Conservation (phyloP, 2,888 invertebrate species). For the Amblyteles armatorius region DNA sequence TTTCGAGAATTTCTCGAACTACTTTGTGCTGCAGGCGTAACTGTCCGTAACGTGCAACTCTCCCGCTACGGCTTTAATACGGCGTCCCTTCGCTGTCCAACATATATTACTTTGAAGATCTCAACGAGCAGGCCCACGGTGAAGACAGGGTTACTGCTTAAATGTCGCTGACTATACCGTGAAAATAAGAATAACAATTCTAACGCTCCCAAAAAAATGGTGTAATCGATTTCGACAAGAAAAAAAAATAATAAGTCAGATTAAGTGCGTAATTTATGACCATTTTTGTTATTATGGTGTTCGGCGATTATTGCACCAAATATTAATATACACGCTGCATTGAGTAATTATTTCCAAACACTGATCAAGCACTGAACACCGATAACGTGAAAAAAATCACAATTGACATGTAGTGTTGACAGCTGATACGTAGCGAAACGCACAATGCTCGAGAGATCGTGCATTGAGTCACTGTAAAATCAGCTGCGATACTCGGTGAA, state of each 20-base stretch:
- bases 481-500: too few species aligned
- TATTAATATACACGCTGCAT: too few species aligned
- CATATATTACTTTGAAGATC: constrained; percentile 6
- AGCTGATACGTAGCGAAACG: too few species aligned
- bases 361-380: too few species aligned
- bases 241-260: background rate
- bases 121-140: background rate
- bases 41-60: constrained; percentile 24
- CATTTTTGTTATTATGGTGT: too few species aligned
- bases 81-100: background rate
- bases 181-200: background rate
- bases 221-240: background rate
- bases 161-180: background rate
- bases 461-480: too few species aligned
- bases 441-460: too few species aligned
- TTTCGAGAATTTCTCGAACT: constrained; percentile 51
- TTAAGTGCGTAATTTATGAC: background rate
- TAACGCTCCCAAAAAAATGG: background rate
- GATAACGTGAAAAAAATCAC: too few species aligned
- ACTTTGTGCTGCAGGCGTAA: constrained; percentile 29
- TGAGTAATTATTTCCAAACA: too few species aligned
- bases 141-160: background rate
- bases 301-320: too few species aligned
- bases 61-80: constrained; percentile 20
- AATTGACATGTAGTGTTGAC: too few species aligned